phyloP scores from a whole-genome alignment of 2,888 invertebrate genomes.

The Cistogaster globosa region DNA sequence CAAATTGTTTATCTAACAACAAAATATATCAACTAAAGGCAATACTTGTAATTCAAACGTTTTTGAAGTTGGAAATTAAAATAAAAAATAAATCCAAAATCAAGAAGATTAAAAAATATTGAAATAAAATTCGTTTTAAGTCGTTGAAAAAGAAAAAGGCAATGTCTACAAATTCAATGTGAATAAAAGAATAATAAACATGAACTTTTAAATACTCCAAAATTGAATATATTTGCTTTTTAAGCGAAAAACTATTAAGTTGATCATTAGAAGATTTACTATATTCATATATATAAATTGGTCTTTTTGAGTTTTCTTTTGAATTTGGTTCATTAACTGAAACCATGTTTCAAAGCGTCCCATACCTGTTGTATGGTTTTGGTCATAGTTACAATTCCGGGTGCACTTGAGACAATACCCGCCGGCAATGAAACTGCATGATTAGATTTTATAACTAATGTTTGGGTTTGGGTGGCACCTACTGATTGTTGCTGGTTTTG shows the following conservation, averaged over 20 bases:
- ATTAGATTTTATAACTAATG: conserved; percentile 83
- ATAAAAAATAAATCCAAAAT: conserved; percentile 33
- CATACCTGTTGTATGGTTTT: conserved; percentile 84
- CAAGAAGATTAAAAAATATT: conserved; percentile 16
- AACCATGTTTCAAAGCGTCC: conserved; percentile 37
- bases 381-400: conserved; percentile 87
- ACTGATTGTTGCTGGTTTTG: conserved; percentile 80
- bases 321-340: conserved; percentile 31
- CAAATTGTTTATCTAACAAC: not conserved
- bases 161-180: not conserved
- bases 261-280: conserved; percentile 42
- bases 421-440: conserved; percentile 84
- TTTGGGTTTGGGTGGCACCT: conserved; percentile 83
- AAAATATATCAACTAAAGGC: conserved; percentile 13
- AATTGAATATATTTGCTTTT: conserved; percentile 1
- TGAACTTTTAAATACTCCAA: not conserved
- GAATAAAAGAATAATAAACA: conserved; percentile 7
- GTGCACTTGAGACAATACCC: conserved; percentile 84
- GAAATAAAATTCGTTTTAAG: not conserved
- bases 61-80: conserved; percentile 11
- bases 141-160: not conserved
- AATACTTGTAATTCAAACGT: not conserved
- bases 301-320: conserved; percentile 29
- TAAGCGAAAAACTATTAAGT: conserved; percentile 28
- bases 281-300: conserved; percentile 10